phyloP scores from a whole-genome alignment of 2,113 vertebrate genomes.

The Gymnorhina tibicen region DNA sequence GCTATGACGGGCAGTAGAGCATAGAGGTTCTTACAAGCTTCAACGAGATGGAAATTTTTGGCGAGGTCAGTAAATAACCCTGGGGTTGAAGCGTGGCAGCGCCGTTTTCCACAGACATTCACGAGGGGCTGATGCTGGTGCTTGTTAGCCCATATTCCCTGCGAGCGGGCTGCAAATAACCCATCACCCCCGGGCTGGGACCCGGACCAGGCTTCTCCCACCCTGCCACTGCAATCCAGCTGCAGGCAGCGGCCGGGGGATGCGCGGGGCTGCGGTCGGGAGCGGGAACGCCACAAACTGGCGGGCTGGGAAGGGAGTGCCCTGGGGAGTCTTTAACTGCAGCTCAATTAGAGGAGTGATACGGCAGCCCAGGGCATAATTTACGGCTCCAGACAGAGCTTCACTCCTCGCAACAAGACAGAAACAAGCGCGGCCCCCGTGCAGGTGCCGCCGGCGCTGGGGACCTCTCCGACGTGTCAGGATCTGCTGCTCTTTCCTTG shows the following conservation, averaged over 20 bases:
- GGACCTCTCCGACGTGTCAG: fast-evolving
- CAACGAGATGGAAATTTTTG: background rate
- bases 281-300: background rate
- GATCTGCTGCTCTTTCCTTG: background rate
- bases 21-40: conserved; percentile 19
- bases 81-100: background rate
- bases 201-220: background rate
- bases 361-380: conserved; percentile 15
- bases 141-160: background rate
- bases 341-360: conserved; percentile 47
- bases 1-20: background rate
- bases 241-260: background rate
- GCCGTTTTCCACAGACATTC: fast-evolving
- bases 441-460: fast-evolving
- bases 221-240: background rate
- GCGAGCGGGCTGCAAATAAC: background rate
- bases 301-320: background rate
- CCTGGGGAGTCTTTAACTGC: conserved; percentile 32
- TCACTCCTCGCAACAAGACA: background rate
- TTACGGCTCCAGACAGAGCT: conserved; percentile 29
- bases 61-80: conserved; percentile 14
- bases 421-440: background rate
- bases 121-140: background rate
- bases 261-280: background rate
- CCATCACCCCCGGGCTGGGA: background rate